Conservation (phyloP, 2,113 vertebrate genomes). For the Pseudopodoces humilis region DNA sequence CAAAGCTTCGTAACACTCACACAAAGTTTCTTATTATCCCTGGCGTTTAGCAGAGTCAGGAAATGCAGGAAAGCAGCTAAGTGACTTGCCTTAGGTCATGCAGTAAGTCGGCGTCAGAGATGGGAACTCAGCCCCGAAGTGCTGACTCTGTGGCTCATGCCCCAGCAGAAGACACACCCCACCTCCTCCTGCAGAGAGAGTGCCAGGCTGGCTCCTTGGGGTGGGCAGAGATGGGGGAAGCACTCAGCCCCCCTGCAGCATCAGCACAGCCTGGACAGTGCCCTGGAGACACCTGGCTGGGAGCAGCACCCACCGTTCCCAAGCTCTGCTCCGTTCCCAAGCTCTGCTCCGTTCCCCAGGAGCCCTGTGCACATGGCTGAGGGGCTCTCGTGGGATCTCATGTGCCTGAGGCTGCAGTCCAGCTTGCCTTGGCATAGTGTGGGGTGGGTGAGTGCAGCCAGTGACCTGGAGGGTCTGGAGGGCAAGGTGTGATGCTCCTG, state of each 20-base stretch:
- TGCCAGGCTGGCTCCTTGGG: neutral
- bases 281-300: neutral
- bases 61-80: constrained; percentile 14
- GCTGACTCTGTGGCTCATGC: constrained; percentile 41
- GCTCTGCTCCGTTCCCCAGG: neutral
- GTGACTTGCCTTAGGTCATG: constrained; percentile 53
- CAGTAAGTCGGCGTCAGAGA: constrained; percentile 15
- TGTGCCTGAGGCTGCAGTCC: neutral
- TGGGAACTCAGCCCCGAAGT: constrained; percentile 31
- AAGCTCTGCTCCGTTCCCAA: neutral
- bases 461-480: neutral
- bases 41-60: constrained; percentile 57
- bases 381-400: neutral
- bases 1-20: constrained; percentile 12
- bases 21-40: constrained; percentile 54
- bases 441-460: neutral
- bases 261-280: neutral
- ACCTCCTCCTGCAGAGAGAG: neutral
- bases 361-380: fast-evolving
- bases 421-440: neutral
- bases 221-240: neutral
- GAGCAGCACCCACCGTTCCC: fast-evolving
- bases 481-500: neutral
- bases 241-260: fast-evolving
- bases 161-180: neutral